Conservation (phyloP, 2,888 invertebrate genomes). For the Andrena camellia region DNA sequence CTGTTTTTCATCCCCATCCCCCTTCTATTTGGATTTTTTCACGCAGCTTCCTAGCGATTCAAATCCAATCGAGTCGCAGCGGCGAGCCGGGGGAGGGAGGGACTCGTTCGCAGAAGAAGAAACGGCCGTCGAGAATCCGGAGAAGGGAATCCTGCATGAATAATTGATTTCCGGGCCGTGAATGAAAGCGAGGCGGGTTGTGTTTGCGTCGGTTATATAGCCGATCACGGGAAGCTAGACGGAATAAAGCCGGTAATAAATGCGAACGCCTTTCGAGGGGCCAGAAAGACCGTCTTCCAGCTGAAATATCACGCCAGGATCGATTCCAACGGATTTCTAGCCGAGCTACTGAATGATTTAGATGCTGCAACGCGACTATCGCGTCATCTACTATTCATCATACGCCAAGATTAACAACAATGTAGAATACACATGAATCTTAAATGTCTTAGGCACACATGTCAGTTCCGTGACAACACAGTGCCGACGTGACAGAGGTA, state of each 20-base stretch:
- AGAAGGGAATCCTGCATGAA: slow-evolving; percentile 66
- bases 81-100: slow-evolving; percentile 11
- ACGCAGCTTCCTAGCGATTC: slow-evolving; percentile 53
- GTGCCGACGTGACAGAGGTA: too few relatives aligned
- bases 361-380: slow-evolving; percentile 23
- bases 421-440: background rate
- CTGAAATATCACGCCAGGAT: slow-evolving; percentile 70
- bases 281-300: slow-evolving; percentile 48
- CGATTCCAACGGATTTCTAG: slow-evolving; percentile 69
- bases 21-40: slow-evolving; percentile 41
- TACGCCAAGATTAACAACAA: slow-evolving; percentile 16
- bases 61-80: slow-evolving; percentile 51
- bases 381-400: background rate
- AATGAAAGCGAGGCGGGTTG: slow-evolving; percentile 69
- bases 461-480: too few relatives aligned
- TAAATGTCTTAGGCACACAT: background rate
- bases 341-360: slow-evolving; percentile 41
- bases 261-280: slow-evolving; percentile 57
- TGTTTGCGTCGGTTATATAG: slow-evolving; percentile 61
- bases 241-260: slow-evolving; percentile 68
- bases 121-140: slow-evolving; percentile 51
- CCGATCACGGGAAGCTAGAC: slow-evolving; percentile 62
- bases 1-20: background rate
- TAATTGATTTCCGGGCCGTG: slow-evolving; percentile 69
- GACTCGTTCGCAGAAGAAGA: slow-evolving; percentile 57